These are phyloP conservation scores for Acropternis orthonyx DNA, from an alignment of 2,797 vertebrate genomes.

Conservation along the genomic window DNA sequence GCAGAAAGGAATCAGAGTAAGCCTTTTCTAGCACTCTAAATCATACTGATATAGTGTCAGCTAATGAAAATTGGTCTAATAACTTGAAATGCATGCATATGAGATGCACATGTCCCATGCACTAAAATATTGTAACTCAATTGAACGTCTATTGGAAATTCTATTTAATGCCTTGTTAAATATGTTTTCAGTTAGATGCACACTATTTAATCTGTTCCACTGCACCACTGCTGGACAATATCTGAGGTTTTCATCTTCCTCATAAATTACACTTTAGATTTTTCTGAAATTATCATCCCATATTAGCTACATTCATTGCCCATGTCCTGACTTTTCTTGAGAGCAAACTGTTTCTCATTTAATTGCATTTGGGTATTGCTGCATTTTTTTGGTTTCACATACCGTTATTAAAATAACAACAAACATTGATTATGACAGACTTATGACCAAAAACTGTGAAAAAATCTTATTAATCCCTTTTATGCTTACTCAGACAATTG, in stretches of 20 bases:
- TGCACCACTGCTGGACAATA: background rate
- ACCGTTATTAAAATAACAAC: background rate
- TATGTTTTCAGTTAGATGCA: background rate
- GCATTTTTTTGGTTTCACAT: background rate
- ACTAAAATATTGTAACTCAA: background rate
- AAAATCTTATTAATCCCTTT: background rate
- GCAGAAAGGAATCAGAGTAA: background rate
- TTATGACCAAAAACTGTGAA: background rate
- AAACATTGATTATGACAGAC: background rate
- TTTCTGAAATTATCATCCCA: background rate
- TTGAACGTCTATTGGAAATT: background rate
- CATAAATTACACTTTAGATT: background rate
- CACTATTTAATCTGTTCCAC: background rate
- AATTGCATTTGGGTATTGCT: background rate
- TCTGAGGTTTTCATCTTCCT: background rate
- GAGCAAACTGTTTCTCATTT: background rate
- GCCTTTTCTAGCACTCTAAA: background rate
- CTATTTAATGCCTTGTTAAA: background rate
- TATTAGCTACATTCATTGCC: background rate
- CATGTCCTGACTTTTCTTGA: background rate
- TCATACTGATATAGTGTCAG: background rate
- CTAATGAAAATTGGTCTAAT: slow-evolving; percentile 55
- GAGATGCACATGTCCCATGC: background rate
- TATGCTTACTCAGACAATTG: background rate
- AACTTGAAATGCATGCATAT: slow-evolving; percentile 24